Percentiles rank a stretch among this genome's conserved stretches.
These are phyloP conservation scores for Watsonalla cultraria DNA, from an alignment of 2,888 invertebrate genomes.

Conservation along the genomic window DNA sequence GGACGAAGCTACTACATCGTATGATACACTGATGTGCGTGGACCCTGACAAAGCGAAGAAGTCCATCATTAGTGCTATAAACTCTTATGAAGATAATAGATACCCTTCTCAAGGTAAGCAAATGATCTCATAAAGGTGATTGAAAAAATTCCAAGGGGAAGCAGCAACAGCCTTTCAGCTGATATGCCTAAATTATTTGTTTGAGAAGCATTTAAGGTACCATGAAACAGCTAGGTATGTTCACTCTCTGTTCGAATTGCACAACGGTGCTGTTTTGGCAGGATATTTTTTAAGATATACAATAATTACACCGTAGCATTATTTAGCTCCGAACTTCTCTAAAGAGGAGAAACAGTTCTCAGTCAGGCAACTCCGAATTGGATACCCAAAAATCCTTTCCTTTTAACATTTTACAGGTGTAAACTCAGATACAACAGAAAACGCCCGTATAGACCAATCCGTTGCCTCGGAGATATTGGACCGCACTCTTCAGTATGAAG, in stretches of 20 bases:
- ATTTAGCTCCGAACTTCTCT: neutral
- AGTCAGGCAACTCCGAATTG: no score
- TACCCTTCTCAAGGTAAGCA: slow-evolving; percentile 65
- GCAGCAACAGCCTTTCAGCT: no score
- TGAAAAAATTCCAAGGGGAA: no score
- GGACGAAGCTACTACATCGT: slow-evolving; percentile 5
- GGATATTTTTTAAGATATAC: no score
- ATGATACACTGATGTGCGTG: slow-evolving; percentile 25
- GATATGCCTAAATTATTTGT: no score
- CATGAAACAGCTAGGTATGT: no score
- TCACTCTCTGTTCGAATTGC: no score
- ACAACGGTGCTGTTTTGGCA: no score
- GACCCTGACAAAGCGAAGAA: slow-evolving; percentile 46
- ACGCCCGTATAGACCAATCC: slow-evolving; percentile 53
- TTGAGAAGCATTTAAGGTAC: no score
- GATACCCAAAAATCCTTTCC: no score
- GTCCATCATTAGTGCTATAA: slow-evolving; percentile 57
- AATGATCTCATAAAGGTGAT: neutral
- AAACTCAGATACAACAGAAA: slow-evolving; percentile 38
- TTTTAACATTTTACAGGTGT: neutral
- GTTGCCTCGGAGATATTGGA: slow-evolving; percentile 60
- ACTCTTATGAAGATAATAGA: slow-evolving; percentile 58
- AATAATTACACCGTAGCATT: no score
- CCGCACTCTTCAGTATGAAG: slow-evolving; percentile 51
- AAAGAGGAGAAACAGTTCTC: no score